Conservation (phyloP, 2,888 invertebrate species). For the Argyresthia albistria region DNA sequence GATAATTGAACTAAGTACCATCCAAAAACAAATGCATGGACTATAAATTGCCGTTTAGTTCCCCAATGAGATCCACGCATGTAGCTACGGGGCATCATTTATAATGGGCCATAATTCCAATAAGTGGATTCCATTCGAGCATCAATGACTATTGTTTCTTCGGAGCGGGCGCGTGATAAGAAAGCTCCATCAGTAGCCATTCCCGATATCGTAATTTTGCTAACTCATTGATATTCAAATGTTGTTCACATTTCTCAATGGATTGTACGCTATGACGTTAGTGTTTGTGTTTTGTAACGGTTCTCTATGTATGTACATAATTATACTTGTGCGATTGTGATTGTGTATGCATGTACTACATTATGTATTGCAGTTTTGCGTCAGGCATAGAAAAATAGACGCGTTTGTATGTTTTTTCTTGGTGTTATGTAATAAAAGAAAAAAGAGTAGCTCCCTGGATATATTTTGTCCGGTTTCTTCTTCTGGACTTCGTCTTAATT, state of each 20-base stretch:
- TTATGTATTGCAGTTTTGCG: not conserved
- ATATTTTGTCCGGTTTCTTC: no score
- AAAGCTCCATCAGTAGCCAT: constrained; percentile 33
- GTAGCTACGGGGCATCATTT: constrained; percentile 47
- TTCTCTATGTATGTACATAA: constrained; percentile 13
- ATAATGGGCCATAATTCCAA: constrained; percentile 48
- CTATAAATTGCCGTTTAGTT: constrained; percentile 20
- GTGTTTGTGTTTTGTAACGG: constrained; percentile 48
- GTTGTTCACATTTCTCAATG: constrained; percentile 55
- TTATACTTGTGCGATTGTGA: not conserved
- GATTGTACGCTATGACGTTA: constrained; percentile 46
- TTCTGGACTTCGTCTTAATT: no score
- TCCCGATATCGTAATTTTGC: constrained; percentile 51
- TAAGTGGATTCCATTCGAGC: constrained; percentile 40
- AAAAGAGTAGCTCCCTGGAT: no score
- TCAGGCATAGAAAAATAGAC: not conserved
- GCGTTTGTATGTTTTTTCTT: no score
- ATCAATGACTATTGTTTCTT: constrained; percentile 46
- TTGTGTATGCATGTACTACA: not conserved
- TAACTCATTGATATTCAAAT: constrained; percentile 53
- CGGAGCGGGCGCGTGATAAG: constrained; percentile 44
- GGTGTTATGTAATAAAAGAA: no score
- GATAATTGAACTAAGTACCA: no score
- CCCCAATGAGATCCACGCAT: constrained; percentile 23
- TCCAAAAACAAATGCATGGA: constrained; percentile 3